Evolutionary conservation across 2,888 invertebrate genomes (phyloP), one percentile per base, ranked within the genome.

Genomic region (Eubasilissa splendida): DNA sequence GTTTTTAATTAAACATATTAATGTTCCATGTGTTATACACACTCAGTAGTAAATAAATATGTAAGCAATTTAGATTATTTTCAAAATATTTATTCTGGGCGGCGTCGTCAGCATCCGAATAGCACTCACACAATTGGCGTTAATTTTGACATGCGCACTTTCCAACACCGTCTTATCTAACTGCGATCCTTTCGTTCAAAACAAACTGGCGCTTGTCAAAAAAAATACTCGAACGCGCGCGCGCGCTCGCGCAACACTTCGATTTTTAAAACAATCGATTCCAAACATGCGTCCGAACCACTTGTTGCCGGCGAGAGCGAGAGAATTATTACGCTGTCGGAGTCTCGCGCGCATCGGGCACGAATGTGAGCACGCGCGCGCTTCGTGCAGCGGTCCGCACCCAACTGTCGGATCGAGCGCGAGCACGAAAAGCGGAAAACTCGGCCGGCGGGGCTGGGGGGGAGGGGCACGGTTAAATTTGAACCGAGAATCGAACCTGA

Each of bases 401-500:
- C 14, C 70, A 54, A 52, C 53, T 54, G 53, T 14, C 75, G 75
- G 52, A 9, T 4, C 14, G 22, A n/a, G 9, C 10, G 9, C 22
- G 22, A 22, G 22, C 22, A 22, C 22, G 42, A 42, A 42, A 42
- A 42, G 42, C 42, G 42, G 42, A 42, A 42, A 42, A 42, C 42
- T 42, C 42, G 42, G 42, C 42, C 42, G 42, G 3, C 3, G 1
- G 42, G 4, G 42, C 22, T 2, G n/a, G 58, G 58, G 2, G 58
- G 58, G 50, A 12, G 58, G 71, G 56, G 42, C 31, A n/a, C 71
- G 56, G 71, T 73, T 73, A 73, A 73, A 58, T 73, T 31, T 56
- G 71, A 22, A 73, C 58, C 71, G 56, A 73, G 71, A 73, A 54
- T 73, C 56, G 71, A 73, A 73, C 71, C 71, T 56, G 71, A 33